phyloP scores from a whole-genome alignment of 2,797 vertebrate species.

The Pangasius djambal region DNA sequence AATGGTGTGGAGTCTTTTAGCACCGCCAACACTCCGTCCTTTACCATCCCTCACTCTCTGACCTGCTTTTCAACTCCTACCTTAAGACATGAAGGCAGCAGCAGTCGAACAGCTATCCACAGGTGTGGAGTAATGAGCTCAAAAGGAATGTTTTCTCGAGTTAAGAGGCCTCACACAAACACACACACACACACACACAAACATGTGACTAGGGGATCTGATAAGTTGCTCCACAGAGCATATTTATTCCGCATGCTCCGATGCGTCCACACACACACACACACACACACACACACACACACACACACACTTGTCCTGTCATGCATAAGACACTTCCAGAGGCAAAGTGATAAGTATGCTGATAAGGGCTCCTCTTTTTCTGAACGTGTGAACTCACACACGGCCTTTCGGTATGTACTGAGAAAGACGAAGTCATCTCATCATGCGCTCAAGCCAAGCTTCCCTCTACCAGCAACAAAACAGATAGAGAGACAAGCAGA shows the following conservation, averaged over 20 bases:
- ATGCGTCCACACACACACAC: not conserved
- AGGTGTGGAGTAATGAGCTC: constrained; percentile 17
- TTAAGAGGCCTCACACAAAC: not conserved
- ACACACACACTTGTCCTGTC: constrained; percentile 56
- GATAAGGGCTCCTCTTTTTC: constrained; percentile 34
- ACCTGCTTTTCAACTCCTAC: constrained; percentile 18
- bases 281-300: constrained; percentile 8
- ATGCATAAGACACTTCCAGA: constrained; percentile 54
- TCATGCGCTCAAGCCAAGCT: not conserved
- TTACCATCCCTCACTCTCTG: not conserved
- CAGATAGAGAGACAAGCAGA: constrained; percentile 5
- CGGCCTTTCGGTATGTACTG: too few species aligned
- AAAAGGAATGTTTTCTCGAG: not conserved
- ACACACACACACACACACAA: constrained; percentile 29
- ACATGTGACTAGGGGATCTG: constrained; percentile 40
- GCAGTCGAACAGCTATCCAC: constrained; percentile 16
- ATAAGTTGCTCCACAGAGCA: constrained; percentile 58
- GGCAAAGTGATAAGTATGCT: constrained; percentile 46
- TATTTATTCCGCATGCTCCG: constrained; percentile 16
- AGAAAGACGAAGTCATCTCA: not conserved
- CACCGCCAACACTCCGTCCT: not conserved
- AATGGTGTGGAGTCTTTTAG: not conserved
- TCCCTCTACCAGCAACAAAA: not conserved
- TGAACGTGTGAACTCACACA: not conserved
- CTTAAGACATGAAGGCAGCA: constrained; percentile 18